These are phyloP conservation scores for Pelecanoides urinatrix DNA, from an alignment of 2,113 vertebrate genomes.

Conservation along the genomic window DNA sequence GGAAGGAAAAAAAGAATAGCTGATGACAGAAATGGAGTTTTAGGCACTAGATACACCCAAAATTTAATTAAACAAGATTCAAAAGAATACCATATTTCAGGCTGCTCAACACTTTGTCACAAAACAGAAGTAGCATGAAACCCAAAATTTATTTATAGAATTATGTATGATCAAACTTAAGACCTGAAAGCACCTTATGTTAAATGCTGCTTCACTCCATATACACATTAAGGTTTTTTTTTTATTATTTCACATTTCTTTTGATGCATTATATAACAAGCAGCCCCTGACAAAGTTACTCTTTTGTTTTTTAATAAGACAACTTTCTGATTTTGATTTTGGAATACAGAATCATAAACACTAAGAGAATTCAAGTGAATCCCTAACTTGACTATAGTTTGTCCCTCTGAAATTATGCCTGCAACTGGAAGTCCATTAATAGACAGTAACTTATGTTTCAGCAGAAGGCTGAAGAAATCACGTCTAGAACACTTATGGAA, in stretches of 20 bases:
- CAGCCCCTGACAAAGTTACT: not conserved
- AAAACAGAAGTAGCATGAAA: not conserved
- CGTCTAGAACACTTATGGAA: not conserved
- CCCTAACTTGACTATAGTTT: not conserved
- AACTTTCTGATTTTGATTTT: not conserved
- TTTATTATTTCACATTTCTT: not conserved
- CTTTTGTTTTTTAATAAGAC: not conserved
- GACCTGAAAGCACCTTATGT: not conserved
- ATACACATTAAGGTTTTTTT: not conserved
- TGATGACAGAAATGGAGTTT: not conserved
- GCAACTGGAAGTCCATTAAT: not conserved
- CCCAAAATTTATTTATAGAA: not conserved
- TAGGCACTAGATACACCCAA: not conserved
- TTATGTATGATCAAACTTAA: not conserved
- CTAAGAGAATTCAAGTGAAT: not conserved
- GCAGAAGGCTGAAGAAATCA: not conserved
- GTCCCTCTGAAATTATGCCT: not conserved
- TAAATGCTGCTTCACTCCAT: not conserved
- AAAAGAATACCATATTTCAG: not conserved
- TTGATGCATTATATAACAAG: not conserved
- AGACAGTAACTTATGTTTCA: not conserved
- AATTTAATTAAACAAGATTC: not conserved
- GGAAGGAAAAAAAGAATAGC: not conserved
- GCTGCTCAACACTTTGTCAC: not conserved
- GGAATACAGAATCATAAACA: not conserved